Base-by-base conservation (phyloP, 2,888 invertebrate species). In the Pimpla rufipes region DNA sequence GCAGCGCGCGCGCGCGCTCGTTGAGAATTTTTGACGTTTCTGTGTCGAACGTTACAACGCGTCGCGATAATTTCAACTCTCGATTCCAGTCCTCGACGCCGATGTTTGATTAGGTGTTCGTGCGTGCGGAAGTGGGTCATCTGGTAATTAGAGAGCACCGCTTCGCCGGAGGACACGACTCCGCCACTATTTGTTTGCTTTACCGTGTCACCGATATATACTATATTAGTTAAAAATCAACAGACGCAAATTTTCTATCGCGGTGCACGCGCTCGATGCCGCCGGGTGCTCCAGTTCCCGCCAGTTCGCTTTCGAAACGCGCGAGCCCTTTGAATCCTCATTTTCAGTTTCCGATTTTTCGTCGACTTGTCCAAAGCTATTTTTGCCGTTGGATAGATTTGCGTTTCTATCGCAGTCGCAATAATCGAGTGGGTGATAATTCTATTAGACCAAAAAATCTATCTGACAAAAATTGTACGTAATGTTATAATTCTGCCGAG, bases 71-170 rank as follows among this genome's bases (percentile, higher is more conserved):
- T 80, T 80, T 83, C 76, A 76, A 71, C 79, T 76, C 83, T 77
- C 78, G 64, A 79, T 76, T 81, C 84, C 67, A 67, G 74, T 75
- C 70, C 47, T 64, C 59, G 29, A 29, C 66, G 42, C 52, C 66
- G 76, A 81, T 81, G 75, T 84, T 81, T 81, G 79, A 81, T 84
- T 79, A 79, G 84, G 70, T 81, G 81, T 76, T 81, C 66, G 81
- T 73, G 84, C 74, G 81, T 62, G 67, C 70, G 80, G 80, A 80
- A 83, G 77, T 83, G 68, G 83, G 83, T 83, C 83, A 73, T 74
- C 74, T 75, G 70, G 81, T 81, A 84, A 84, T 84, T 84, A 79
- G 81, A 84, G 78, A 81, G 78, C 57, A 73, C 66, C 57, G 55
- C 50, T 5, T 64, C 55, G 55, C 59, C 40, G 50, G 52, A 67